Conservation (phyloP, 2,888 invertebrate species). For the Parelbella ahira region DNA sequence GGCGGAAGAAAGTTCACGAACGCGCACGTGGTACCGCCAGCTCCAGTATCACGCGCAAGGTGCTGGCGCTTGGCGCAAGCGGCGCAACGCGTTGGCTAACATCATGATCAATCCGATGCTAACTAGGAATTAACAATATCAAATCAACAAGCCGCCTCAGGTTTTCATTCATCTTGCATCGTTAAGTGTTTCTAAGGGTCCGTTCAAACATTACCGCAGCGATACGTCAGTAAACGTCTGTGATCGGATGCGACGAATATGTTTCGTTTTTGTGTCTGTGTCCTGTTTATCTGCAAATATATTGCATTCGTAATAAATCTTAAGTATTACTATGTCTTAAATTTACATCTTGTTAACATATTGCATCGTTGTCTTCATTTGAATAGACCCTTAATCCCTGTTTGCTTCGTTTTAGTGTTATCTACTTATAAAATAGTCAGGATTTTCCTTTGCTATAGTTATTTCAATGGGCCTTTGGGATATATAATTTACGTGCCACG, state of each 20-base stretch:
- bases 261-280: no score
- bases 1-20: constrained; percentile 93
- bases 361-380: background rate
- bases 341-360: no score
- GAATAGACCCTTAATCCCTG: constrained; percentile 3
- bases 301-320: no score
- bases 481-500: constrained; percentile 21
- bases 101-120: constrained; percentile 96
- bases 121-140: constrained; percentile 59
- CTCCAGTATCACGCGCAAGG: constrained; percentile 95
- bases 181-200: constrained; percentile 5
- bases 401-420: constrained; percentile 7
- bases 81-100: constrained; percentile 96
- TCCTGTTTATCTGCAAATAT: no score
- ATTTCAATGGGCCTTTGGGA: constrained; percentile 19
- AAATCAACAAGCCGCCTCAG: background rate
- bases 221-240: background rate
- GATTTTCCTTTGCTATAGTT: constrained; percentile 19
- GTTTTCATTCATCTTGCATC: background rate
- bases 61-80: constrained; percentile 94
- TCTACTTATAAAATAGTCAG: constrained; percentile 20
- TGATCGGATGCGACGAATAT: no score
- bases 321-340: no score
- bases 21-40: constrained; percentile 93
- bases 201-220: constrained; percentile 9